Conservation (phyloP, 2,888 invertebrate species). For the Microctonus aethiopoides region DNA sequence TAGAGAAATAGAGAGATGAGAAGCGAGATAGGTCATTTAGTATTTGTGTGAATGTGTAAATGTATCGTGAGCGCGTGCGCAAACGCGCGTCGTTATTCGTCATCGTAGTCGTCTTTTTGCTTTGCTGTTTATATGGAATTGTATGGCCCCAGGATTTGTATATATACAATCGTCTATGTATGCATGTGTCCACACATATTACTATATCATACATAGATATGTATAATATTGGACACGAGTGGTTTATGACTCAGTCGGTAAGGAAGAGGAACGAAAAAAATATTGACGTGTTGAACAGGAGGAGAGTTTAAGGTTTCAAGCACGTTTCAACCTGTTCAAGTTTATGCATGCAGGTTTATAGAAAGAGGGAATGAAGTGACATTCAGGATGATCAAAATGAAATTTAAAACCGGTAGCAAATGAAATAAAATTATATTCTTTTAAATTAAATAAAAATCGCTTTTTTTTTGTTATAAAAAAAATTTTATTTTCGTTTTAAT, state of each 20-base stretch:
- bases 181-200: neutral
- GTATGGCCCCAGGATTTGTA: neutral
- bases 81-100: slow-evolving; percentile 19
- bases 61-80: neutral
- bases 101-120: neutral
- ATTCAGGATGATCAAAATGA: too few relatives aligned
- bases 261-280: slow-evolving; percentile 43
- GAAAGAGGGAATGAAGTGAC: neutral
- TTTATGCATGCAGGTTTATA: slow-evolving; percentile 2
- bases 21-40: neutral
- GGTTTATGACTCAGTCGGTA: slow-evolving; percentile 39
- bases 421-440: slow-evolving; percentile 7
- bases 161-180: too few relatives aligned
- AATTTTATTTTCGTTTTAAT: neutral
- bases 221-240: neutral
- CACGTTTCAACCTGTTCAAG: slow-evolving; percentile 52
- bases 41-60: neutral
- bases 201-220: neutral
- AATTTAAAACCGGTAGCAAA: slow-evolving; percentile 22
- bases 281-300: slow-evolving; percentile 61
- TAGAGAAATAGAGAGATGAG: neutral
- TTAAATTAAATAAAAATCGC: neutral
- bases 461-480: neutral
- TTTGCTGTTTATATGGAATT: neutral
- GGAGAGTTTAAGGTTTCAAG: slow-evolving; percentile 55